Percentiles rank a stretch among this genome's conserved stretches.
Conservation (phyloP, 2,888 invertebrate species). For the Neoitamus cyanurus region DNA sequence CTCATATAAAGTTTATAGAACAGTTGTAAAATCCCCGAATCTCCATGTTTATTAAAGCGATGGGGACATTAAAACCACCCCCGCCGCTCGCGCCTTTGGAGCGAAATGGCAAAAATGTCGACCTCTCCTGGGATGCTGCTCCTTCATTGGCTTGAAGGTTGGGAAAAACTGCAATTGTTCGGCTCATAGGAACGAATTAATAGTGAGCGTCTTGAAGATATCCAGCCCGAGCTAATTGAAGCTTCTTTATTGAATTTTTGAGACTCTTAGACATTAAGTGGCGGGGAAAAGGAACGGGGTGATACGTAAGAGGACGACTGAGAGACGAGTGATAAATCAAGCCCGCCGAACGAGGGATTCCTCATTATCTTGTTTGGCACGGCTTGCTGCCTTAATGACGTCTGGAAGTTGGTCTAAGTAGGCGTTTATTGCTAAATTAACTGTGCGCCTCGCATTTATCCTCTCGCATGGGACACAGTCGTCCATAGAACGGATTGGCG, state of each 20-base stretch:
- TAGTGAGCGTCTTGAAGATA: background rate
- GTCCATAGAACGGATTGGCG: background rate
- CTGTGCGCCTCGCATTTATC: background rate
- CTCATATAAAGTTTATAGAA: constrained; percentile 38
- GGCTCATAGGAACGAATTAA: background rate
- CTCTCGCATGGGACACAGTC: background rate
- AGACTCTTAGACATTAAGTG: background rate
- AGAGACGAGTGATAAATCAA: background rate
- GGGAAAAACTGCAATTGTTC: background rate
- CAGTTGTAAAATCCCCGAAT: constrained; percentile 7
- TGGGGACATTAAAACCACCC: background rate
- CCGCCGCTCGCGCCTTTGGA: background rate
- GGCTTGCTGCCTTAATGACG: background rate
- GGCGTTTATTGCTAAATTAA: constrained; percentile 26
- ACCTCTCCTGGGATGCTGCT: background rate
- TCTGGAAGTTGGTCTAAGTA: background rate
- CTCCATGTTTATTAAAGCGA: constrained; percentile 14
- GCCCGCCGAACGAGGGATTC: background rate
- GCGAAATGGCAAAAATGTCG: background rate
- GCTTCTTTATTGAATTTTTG: constrained; percentile 1
- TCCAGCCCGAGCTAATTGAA: background rate
- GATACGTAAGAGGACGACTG: background rate
- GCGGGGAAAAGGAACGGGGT: background rate
- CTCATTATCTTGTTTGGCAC: constrained; percentile 12
- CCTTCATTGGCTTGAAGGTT: background rate